Evolutionary conservation across 2,797 vertebrate genomes (phyloP).

Genomic region (Anas acuta): DNA sequence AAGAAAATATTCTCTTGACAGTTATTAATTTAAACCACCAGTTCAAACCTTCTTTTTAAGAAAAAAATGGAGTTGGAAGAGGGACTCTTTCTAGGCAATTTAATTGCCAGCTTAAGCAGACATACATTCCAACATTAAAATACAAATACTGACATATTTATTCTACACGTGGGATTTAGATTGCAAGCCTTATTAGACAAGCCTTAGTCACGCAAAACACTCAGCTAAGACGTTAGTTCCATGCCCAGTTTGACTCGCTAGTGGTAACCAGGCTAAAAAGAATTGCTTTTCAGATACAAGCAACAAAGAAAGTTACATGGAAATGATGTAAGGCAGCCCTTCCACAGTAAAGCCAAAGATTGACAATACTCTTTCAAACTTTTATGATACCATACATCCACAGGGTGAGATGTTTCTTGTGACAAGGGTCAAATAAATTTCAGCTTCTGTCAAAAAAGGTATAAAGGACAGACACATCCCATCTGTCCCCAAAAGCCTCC

Average conservation of each 20-base stretch:
- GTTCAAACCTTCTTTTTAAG: background rate
- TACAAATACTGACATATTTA: slow-evolving; percentile 21
- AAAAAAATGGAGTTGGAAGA: background rate
- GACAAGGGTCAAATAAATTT: background rate
- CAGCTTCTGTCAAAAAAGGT: background rate
- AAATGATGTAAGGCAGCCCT: background rate
- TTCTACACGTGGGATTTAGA: slow-evolving; percentile 7
- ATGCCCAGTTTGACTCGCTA: background rate
- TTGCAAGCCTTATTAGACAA: slow-evolving; percentile 48
- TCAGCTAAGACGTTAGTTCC: slow-evolving; percentile 14
- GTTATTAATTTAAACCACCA: background rate
- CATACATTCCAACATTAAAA: slow-evolving; percentile 15
- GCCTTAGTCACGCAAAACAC: slow-evolving; percentile 27
- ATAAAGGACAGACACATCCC: background rate
- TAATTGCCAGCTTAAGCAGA: slow-evolving; percentile 17
- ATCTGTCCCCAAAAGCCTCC: background rate
- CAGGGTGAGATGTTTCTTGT: background rate
- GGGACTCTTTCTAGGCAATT: background rate
- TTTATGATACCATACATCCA: background rate
- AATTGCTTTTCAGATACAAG: background rate
- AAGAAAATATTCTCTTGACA: background rate
- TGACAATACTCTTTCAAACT: background rate
- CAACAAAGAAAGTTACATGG: background rate
- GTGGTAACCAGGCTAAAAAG: background rate
- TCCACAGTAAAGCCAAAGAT: background rate